Evolutionary conservation across 1,140 invertebrate species (phyloP).

Genomic region (Phocides pigmalion): DNA sequence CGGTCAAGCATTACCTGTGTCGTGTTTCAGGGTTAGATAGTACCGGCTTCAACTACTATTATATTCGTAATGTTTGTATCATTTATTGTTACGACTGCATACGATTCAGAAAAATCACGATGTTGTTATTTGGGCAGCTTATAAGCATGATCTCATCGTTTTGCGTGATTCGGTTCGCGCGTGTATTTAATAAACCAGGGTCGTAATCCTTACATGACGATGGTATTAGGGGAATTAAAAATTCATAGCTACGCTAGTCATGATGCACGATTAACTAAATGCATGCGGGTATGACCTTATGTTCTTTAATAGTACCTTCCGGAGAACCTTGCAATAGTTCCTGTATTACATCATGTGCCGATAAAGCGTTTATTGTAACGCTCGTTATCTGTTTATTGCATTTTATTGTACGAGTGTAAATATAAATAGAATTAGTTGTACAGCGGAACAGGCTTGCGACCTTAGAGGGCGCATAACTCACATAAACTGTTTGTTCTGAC

Average conservation of each 20-base stretch:
- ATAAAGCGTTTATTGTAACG: constrained; percentile 62
- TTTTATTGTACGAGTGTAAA: constrained; percentile 52
- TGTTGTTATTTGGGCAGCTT: constrained; percentile 24
- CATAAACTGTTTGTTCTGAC: neutral
- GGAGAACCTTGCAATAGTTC: constrained; percentile 75
- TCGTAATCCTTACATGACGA: constrained; percentile 40
- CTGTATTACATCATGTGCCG: constrained; percentile 76
- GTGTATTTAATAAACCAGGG: constrained; percentile 33
- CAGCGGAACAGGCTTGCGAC: constrained; percentile 25
- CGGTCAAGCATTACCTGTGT: neutral
- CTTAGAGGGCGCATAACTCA: constrained; percentile 26
- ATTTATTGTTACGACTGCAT: constrained; percentile 3
- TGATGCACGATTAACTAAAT: constrained; percentile 66
- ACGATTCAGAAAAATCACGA: constrained; percentile 20
- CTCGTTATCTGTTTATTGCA: constrained; percentile 51
- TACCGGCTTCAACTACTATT: constrained; percentile 2
- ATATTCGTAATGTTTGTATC: neutral
- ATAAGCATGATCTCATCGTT: constrained; percentile 42
- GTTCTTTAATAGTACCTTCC: constrained; percentile 64
- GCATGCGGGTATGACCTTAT: constrained; percentile 64
- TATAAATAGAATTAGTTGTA: constrained; percentile 33
- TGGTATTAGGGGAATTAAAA: constrained; percentile 47
- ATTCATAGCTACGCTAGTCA: constrained; percentile 49
- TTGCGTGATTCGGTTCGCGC: constrained; percentile 33
- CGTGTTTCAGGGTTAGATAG: neutral